A percentile compares a stretch with the other conserved stretches of the same genome.
These are phyloP conservation scores for Coremacera marginata DNA, from an alignment of 2,888 invertebrate species.

Conservation along the genomic window DNA sequence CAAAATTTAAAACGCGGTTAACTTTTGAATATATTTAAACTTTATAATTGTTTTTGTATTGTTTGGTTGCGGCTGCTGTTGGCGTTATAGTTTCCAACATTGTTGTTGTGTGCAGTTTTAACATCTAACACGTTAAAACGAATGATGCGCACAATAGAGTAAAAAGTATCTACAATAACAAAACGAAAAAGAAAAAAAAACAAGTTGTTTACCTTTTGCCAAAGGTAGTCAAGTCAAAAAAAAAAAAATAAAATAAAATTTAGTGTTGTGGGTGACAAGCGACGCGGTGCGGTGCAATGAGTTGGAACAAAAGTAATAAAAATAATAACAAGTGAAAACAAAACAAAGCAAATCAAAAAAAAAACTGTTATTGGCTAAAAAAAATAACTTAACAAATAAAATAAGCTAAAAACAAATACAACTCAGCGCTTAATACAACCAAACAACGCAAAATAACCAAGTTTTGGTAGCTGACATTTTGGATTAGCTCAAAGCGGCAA, in stretches of 20 bases:
- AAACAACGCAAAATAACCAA: background rate
- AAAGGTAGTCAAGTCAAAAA: conserved; percentile 11
- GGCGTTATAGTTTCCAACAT: conserved; percentile 23
- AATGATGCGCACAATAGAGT: too few species aligned
- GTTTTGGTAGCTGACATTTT: background rate
- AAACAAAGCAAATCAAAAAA: background rate
- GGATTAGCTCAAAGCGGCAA: background rate
- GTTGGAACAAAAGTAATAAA: background rate
- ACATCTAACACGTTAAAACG: too few species aligned
- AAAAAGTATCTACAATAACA: too few species aligned
- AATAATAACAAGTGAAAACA: background rate
- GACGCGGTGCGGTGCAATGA: conserved; percentile 3
- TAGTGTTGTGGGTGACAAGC: conserved; percentile 21
- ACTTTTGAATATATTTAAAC: background rate
- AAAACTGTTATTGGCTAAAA: background rate
- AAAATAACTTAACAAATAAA: background rate
- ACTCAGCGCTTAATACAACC: background rate
- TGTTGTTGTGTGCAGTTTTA: background rate
- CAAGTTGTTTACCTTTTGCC: conserved; percentile 24
- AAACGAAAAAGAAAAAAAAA: background rate
- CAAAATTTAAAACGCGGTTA: conserved; percentile 11
- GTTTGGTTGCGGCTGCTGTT: background rate
- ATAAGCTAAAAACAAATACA: background rate
- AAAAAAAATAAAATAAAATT: too few species aligned
- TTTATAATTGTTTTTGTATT: background rate